A percentile compares a stretch with the other conserved stretches of the same genome.
phyloP scores from a whole-genome alignment of 53 echinoderm and acorn worm species.

The Apostichopus leukothele region DNA sequence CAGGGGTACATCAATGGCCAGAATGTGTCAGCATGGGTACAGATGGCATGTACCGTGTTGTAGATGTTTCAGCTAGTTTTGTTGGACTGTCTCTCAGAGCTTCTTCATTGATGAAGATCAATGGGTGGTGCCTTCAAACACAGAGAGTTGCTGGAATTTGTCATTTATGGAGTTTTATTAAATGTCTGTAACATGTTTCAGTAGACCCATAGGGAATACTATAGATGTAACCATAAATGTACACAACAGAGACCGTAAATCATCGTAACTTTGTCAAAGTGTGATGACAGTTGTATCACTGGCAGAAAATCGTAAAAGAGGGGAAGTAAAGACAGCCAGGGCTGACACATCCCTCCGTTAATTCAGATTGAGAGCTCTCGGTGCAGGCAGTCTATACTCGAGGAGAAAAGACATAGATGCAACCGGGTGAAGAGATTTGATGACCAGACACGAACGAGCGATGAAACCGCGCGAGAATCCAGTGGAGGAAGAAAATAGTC shows the following conservation, averaged over 20 bases:
- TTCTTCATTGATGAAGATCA: neutral
- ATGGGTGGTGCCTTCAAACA: conserved; percentile 23
- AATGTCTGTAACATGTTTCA: neutral
- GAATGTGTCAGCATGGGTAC: too few species aligned
- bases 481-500: neutral
- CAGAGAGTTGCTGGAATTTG: neutral
- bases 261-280: conserved; percentile 27
- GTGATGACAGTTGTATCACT: conserved; percentile 7
- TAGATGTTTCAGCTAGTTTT: too few species aligned
- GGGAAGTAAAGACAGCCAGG: conserved; percentile 8
- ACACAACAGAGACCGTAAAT: conserved; percentile 12
- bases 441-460: neutral
- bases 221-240: conserved; percentile 24
- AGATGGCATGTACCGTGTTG: too few species aligned
- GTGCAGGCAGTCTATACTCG: too few species aligned
- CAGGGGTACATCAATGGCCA: too few species aligned
- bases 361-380: conserved; percentile 4
- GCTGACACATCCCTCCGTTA: conserved; percentile 4
- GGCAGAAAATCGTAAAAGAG: neutral
- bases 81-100: too few species aligned
- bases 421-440: conserved; percentile 20
- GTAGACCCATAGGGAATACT: neutral
- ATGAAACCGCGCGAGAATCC: neutral
- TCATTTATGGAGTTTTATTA: conserved; percentile 22
- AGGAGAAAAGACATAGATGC: conserved; percentile 8